A percentile compares a stretch with the other conserved stretches of the same genome.
Evolutionary conservation across 2,888 invertebrate species (phyloP).

Genomic region (Scelioninae gen. 1): DNA sequence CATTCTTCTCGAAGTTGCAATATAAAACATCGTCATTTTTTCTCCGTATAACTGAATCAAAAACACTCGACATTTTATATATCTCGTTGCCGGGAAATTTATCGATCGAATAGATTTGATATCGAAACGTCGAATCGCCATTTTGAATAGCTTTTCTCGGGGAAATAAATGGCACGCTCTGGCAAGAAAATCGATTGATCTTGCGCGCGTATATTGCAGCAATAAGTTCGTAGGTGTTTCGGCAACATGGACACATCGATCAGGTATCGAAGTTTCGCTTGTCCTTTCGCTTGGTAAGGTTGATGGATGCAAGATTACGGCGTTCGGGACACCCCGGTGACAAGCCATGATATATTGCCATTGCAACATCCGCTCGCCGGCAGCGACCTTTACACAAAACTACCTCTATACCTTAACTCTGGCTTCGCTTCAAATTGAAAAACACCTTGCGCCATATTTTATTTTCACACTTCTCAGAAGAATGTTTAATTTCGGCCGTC

Average conservation of each 20-base stretch:
- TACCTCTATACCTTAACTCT: slow-evolving; percentile 64
- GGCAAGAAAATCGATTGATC: slow-evolving; percentile 71
- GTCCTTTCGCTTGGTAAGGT: slow-evolving; percentile 75
- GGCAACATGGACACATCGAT: slow-evolving; percentile 79
- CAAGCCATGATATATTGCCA: slow-evolving; percentile 70
- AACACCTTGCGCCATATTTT: slow-evolving; percentile 67
- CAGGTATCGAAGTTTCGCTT: slow-evolving; percentile 74
- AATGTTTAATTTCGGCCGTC: slow-evolving; percentile 46
- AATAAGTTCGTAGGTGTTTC: slow-evolving; percentile 73
- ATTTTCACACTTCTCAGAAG: slow-evolving; percentile 65
- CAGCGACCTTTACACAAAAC: slow-evolving; percentile 65
- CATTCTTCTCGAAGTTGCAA: too few relatives aligned
- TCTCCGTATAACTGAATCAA: background rate
- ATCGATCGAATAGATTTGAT: slow-evolving; percentile 53
- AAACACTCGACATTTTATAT: slow-evolving; percentile 11
- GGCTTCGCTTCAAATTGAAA: slow-evolving; percentile 62
- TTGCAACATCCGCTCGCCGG: slow-evolving; percentile 64
- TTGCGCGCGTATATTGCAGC: slow-evolving; percentile 63
- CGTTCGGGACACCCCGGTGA: slow-evolving; percentile 73
- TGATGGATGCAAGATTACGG: slow-evolving; percentile 84
- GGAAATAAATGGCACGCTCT: slow-evolving; percentile 64
- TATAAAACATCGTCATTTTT: too few relatives aligned
- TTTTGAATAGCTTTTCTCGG: slow-evolving; percentile 60
- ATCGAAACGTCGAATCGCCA: slow-evolving; percentile 57
- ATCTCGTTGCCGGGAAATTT: slow-evolving; percentile 32